phyloP scores from a whole-genome alignment of 2,113 vertebrate species.

The Centropus bengalensis region DNA sequence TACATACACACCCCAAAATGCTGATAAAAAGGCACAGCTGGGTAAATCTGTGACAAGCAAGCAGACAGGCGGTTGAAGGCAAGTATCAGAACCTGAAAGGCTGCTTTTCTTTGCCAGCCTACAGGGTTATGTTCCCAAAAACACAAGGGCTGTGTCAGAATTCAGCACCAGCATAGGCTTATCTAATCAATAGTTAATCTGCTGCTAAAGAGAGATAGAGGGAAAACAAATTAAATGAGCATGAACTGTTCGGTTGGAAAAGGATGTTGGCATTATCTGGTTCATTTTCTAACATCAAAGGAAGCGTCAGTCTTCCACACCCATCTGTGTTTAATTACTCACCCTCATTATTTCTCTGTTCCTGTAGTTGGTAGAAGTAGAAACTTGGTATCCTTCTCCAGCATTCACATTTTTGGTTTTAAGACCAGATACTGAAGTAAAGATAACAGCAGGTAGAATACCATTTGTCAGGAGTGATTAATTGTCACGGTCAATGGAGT shows the following conservation, averaged over 20 bases:
- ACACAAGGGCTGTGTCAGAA: background rate
- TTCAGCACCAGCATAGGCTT: background rate
- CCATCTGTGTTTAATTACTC: constrained; percentile 1
- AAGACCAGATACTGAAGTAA: background rate
- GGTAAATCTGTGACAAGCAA: background rate
- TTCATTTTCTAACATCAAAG: constrained; percentile 37
- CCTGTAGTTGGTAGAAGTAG: background rate
- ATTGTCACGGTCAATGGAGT: background rate
- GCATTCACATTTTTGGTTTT: background rate
- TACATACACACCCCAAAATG: fast-evolving
- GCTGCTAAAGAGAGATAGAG: background rate
- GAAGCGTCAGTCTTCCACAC: background rate
- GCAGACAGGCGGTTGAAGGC: background rate
- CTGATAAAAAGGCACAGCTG: background rate
- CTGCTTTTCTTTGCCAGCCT: background rate
- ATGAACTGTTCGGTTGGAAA: background rate
- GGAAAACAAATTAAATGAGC: background rate
- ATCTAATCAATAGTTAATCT: constrained; percentile 33
- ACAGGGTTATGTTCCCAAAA: background rate
- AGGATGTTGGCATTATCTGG: background rate
- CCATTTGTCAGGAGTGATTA: background rate
- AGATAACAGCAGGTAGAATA: background rate
- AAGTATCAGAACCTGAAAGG: background rate
- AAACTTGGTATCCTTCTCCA: background rate
- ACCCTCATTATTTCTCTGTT: background rate